Evolutionary conservation across 2,888 invertebrate species (phyloP).

Genomic region (Laothoe populi): DNA sequence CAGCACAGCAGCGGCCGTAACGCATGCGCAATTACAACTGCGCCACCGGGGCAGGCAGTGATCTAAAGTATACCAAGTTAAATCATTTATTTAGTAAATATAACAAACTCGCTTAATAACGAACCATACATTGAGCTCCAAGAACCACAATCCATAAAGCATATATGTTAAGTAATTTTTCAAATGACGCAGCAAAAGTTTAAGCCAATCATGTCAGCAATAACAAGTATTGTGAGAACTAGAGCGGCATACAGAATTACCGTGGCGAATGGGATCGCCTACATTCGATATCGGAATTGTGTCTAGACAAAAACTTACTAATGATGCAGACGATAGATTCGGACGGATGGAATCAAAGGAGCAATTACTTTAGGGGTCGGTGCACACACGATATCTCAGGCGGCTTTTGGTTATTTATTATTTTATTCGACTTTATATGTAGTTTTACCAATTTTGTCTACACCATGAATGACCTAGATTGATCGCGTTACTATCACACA

Average conservation of each 20-base stretch:
- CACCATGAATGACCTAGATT: too few relatives aligned
- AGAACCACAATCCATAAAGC: neutral
- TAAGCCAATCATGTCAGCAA: neutral
- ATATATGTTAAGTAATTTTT: neutral
- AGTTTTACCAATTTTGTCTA: too few relatives aligned
- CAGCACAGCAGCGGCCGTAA: too few relatives aligned
- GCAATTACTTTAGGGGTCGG: neutral
- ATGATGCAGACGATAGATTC: neutral
- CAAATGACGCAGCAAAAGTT: neutral
- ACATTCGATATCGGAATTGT: neutral
- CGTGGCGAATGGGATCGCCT: neutral
- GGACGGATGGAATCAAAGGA: neutral
- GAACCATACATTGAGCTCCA: too few relatives aligned
- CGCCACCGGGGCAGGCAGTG: too few relatives aligned
- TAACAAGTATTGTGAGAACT: neutral
- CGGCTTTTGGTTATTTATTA: neutral
- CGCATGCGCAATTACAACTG: too few relatives aligned
- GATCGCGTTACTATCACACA: too few relatives aligned
- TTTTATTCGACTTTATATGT: neutral
- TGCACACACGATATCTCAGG: neutral
- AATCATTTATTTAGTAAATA: too few relatives aligned
- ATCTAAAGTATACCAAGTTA: too few relatives aligned
- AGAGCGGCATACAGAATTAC: neutral
- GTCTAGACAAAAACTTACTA: conserved; percentile 17
- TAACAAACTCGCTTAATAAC: too few relatives aligned